phyloP scores from a whole-genome alignment of 2,113 vertebrate species.

The Sander vitreus region DNA sequence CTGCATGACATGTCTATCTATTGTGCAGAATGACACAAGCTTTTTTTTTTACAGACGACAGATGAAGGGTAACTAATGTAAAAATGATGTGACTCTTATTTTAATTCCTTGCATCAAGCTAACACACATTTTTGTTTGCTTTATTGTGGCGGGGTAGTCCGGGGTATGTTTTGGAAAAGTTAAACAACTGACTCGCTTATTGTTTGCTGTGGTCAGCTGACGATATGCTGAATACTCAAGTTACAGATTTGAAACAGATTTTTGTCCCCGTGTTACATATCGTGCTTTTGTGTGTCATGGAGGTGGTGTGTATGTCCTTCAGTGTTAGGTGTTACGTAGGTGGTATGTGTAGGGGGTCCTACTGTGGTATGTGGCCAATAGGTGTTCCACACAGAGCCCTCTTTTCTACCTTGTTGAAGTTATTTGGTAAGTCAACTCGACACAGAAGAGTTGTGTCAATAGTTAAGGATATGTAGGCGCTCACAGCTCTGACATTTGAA shows the following conservation, averaged over 20 bases:
- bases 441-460: conserved; percentile 16
- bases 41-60: conserved; percentile 3
- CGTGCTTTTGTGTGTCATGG: conserved; percentile 35
- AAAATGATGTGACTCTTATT: conserved; percentile 25
- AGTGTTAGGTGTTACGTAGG: conserved; percentile 45
- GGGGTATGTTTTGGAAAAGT: conserved; percentile 50
- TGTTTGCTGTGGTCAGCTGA: conserved; percentile 43
- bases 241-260: conserved; percentile 24
- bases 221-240: conserved; percentile 24
- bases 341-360: conserved; percentile 60
- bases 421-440: conserved; percentile 3
- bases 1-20: conserved; percentile 4
- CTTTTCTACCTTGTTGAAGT: conserved; percentile 40
- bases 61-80: conserved; percentile 22
- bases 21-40: not conserved
- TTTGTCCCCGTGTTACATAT: not conserved
- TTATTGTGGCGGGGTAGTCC: conserved; percentile 49
- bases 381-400: conserved; percentile 64
- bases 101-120: conserved; percentile 10
- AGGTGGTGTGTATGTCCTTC: conserved; percentile 30
- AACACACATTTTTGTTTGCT: conserved; percentile 33
- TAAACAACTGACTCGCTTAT: conserved; percentile 45
- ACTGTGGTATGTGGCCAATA: conserved; percentile 65
- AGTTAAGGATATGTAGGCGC: conserved; percentile 27
- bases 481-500: conserved; percentile 37